Percentiles rank a stretch among this genome's conserved stretches.
Conservation (phyloP, 2,888 invertebrate genomes). For the Platerodrilus igneus region DNA sequence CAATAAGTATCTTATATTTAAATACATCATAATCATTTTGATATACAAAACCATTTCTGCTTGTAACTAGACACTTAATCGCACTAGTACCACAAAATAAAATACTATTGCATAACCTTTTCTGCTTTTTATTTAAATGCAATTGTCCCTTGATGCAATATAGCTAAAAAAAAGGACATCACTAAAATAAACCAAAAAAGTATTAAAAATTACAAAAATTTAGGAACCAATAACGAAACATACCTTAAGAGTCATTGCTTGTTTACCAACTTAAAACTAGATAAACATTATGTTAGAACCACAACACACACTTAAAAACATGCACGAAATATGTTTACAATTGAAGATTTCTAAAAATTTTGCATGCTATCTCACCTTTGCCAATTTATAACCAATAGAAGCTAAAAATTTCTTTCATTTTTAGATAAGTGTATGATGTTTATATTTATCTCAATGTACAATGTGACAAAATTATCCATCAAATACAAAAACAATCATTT, state of each 20-base stretch:
- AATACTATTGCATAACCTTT: too few relatives aligned
- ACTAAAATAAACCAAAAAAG: constrained; percentile 7
- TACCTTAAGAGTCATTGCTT: background rate
- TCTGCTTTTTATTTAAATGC: too few relatives aligned
- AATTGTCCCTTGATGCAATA: too few relatives aligned
- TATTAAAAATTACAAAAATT: constrained; percentile 1
- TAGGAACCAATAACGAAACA: constrained; percentile 7
- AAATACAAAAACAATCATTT: too few relatives aligned
- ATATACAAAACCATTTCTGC: too few relatives aligned
- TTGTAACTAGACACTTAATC: too few relatives aligned
- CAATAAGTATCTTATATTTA: too few relatives aligned
- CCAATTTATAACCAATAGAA: constrained; percentile 31
- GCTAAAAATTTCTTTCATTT: constrained; percentile 26
- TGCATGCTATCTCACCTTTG: constrained; percentile 28
- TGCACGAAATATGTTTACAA: constrained; percentile 10
- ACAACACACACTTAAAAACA: constrained; percentile 24
- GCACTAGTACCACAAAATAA: too few relatives aligned
- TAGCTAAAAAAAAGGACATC: constrained; percentile 5
- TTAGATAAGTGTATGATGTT: constrained; percentile 23
- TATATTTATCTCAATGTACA: constrained; percentile 5
- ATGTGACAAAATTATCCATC: constrained; percentile 1
- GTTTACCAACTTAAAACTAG: too few relatives aligned
- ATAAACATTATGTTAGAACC: too few relatives aligned
- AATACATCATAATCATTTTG: too few relatives aligned
- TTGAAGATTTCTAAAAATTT: constrained; percentile 15